Conservation (phyloP, 2,113 vertebrate genomes). For the Synodontis membranacea region DNA sequence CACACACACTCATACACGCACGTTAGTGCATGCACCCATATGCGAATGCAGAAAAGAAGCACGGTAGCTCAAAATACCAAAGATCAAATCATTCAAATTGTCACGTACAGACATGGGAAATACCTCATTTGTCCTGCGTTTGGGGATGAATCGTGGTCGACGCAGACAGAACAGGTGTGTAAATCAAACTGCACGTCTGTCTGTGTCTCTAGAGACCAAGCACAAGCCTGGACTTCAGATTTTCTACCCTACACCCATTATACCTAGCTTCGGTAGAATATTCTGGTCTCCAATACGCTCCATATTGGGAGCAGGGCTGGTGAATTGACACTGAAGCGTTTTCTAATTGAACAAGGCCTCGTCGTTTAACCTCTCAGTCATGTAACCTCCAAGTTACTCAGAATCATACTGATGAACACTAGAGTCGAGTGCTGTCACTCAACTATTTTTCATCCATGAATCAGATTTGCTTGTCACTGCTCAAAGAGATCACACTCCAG, state of each 20-base stretch:
- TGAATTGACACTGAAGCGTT: neutral
- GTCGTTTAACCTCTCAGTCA: neutral
- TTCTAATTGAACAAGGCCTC: constrained; percentile 1
- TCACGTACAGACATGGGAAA: constrained; percentile 5
- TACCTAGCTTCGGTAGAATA: neutral
- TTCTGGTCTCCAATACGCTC: neutral
- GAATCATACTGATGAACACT: neutral
- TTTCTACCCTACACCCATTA: neutral
- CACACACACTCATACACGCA: neutral
- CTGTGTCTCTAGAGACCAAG: neutral
- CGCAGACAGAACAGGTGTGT: constrained; percentile 14
- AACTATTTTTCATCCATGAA: neutral
- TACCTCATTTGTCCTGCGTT: neutral
- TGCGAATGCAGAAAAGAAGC: neutral
- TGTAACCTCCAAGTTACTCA: neutral
- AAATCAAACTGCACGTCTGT: constrained; percentile 19
- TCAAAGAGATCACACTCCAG: neutral
- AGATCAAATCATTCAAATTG: constrained; percentile 1
- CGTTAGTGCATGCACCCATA: neutral
- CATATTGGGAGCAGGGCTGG: neutral
- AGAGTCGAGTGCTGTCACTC: neutral
- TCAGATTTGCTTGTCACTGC: neutral
- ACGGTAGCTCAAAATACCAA: neutral
- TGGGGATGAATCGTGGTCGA: neutral
- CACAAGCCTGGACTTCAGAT: constrained; percentile 1